phyloP scores from a whole-genome alignment of 64 coral and sea anemone species.

The Montipora cactus region DNA sequence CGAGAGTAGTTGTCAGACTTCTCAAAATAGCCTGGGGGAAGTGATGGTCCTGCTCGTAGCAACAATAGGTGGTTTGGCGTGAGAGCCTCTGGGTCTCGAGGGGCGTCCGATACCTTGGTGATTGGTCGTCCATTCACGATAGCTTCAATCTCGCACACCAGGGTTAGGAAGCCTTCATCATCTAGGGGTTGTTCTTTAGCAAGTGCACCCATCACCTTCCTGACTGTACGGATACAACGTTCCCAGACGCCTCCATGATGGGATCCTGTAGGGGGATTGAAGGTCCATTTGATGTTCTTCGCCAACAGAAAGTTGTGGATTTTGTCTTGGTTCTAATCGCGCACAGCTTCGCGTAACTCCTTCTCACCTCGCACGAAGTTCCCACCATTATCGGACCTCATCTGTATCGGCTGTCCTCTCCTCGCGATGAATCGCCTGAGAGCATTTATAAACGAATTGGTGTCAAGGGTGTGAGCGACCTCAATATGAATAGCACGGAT shows the following conservation, averaged over 20 bases:
- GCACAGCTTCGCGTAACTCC: slow-evolving; percentile 32
- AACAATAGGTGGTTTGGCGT: not conserved
- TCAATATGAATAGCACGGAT: slow-evolving; percentile 61
- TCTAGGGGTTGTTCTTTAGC: not conserved
- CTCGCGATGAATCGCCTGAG: slow-evolving; percentile 41
- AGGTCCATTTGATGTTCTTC: not conserved
- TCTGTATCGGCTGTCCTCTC: slow-evolving; percentile 23
- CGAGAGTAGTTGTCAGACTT: not conserved
- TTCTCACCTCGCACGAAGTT: slow-evolving; percentile 32
- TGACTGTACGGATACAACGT: not conserved
- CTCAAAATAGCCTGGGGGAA: not conserved
- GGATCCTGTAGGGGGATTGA: slow-evolving; percentile 54
- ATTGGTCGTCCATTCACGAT: not conserved
- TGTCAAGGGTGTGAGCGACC: slow-evolving; percentile 49
- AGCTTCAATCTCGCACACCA: not conserved
- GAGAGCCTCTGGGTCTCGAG: not conserved
- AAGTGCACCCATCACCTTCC: not conserved
- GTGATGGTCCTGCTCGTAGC: not conserved
- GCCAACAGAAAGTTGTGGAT: slow-evolving; percentile 33
- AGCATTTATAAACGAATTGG: slow-evolving; percentile 39
- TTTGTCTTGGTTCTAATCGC: not conserved
- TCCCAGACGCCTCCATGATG: slow-evolving; percentile 27
- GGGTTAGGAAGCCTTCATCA: not conserved
- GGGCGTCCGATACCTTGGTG: not conserved
- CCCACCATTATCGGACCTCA: slow-evolving; percentile 46